Conservation (phyloP, 2,888 invertebrate species). For the Pasiphila rectangulata region DNA sequence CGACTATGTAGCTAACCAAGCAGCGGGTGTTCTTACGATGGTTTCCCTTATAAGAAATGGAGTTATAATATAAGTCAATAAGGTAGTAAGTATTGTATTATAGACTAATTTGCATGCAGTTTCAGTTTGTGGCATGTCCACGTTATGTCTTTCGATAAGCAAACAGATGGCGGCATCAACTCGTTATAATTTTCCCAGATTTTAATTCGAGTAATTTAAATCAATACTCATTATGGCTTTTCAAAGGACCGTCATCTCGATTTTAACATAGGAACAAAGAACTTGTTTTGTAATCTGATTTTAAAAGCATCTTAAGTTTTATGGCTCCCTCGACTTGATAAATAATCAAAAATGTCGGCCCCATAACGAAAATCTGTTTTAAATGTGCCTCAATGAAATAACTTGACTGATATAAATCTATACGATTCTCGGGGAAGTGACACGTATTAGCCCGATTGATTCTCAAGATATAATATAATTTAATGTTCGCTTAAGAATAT, state of each 20-base stretch:
- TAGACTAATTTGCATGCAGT: no score
- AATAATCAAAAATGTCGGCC: constrained; percentile 62
- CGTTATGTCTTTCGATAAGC: constrained; percentile 37
- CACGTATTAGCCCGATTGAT: constrained; percentile 16
- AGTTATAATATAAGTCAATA: no score
- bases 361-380: constrained; percentile 49
- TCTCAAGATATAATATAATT: constrained; percentile 10
- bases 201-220: constrained; percentile 78
- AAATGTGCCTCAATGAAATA: constrained; percentile 48
- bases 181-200: constrained; percentile 78
- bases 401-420: constrained; percentile 47
- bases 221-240: constrained; percentile 79
- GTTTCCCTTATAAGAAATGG: no score
- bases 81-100: no score
- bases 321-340: constrained; percentile 63
- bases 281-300: constrained; percentile 77
- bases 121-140: constrained; percentile 57
- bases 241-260: constrained; percentile 75
- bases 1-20: no score
- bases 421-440: constrained; percentile 24
- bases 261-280: constrained; percentile 70
- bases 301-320: constrained; percentile 73
- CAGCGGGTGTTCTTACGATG: no score
- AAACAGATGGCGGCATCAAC: constrained; percentile 62
- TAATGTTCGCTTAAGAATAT: constrained; percentile 3